Evolutionary conservation across 1,140 invertebrate genomes (phyloP).

Genomic region (Solenopsis fugax): DNA sequence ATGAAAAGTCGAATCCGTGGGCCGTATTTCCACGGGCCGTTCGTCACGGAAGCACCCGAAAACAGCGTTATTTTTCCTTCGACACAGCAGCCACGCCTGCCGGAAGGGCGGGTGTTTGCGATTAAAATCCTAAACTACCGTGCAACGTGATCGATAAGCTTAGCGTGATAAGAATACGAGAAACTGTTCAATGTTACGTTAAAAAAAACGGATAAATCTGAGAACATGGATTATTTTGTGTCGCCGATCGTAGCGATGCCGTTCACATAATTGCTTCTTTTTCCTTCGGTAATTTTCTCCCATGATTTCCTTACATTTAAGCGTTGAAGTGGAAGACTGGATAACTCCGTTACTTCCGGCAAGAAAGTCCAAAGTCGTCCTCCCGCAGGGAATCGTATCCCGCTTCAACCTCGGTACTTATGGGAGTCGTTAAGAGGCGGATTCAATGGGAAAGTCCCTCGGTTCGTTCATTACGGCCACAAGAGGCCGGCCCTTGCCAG

Average conservation of each 20-base stretch:
- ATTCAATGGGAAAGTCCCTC: constrained; percentile 72
- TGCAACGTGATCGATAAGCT: background rate
- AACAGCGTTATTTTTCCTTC: constrained; percentile 39
- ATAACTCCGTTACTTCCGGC: constrained; percentile 38
- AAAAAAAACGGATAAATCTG: constrained; percentile 1
- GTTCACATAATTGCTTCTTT: background rate
- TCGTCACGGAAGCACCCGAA: background rate
- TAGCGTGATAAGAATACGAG: background rate
- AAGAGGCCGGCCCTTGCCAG: constrained; percentile 57
- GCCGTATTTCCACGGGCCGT: constrained; percentile 16
- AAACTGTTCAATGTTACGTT: background rate
- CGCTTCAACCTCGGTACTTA: constrained; percentile 60
- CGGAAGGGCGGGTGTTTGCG: constrained; percentile 19
- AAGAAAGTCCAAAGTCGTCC: constrained; percentile 50
- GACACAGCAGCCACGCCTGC: constrained; percentile 32
- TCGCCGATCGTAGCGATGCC: background rate
- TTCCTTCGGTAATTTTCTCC: background rate
- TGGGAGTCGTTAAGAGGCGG: constrained; percentile 65
- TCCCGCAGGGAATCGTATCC: constrained; percentile 51
- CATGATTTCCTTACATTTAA: constrained; percentile 37
- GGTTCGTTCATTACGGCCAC: constrained; percentile 68
- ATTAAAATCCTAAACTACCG: constrained; percentile 2
- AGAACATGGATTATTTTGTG: background rate
- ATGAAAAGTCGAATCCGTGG: constrained; percentile 64
- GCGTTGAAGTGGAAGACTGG: constrained; percentile 8